phyloP scores from a whole-genome alignment of 2,797 vertebrate genomes.

The Pseudochirops cupreus region DNA sequence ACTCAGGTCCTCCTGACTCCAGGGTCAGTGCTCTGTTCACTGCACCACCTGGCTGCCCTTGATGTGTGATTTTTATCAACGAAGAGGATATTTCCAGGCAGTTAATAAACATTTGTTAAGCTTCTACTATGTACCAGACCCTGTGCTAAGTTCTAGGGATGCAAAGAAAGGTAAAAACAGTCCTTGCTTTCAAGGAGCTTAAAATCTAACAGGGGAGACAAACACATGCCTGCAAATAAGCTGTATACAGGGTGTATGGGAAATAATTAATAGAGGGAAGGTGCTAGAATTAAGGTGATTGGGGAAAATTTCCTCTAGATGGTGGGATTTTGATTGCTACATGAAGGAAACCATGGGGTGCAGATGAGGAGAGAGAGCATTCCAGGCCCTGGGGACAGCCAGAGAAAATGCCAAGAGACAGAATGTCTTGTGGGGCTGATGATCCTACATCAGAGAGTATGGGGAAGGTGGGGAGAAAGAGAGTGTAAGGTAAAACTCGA shows the following conservation, averaged over 20 bases:
- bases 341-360: background rate
- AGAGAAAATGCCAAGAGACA: background rate
- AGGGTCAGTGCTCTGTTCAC: too few relatives aligned
- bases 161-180: background rate
- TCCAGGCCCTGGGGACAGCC: background rate
- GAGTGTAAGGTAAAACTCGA: background rate
- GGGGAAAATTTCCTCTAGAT: background rate
- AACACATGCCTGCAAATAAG: background rate
- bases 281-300: background rate
- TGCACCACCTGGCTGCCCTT: too few relatives aligned
- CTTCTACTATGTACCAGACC: background rate
- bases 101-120: background rate
- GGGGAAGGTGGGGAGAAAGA: background rate
- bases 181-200: background rate
- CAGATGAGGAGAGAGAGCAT: background rate
- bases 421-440: background rate
- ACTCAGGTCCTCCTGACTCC: too few relatives aligned
- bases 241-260: background rate
- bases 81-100: background rate
- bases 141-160: background rate
- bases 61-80: background rate
- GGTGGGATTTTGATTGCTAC: background rate
- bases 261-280: background rate
- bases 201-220: background rate
- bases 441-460: background rate